Percentiles rank a stretch among this genome's conserved stretches.
These are phyloP conservation scores for Thaleichthys pacificus DNA, from an alignment of 2,797 vertebrate species.

Conservation along the genomic window DNA sequence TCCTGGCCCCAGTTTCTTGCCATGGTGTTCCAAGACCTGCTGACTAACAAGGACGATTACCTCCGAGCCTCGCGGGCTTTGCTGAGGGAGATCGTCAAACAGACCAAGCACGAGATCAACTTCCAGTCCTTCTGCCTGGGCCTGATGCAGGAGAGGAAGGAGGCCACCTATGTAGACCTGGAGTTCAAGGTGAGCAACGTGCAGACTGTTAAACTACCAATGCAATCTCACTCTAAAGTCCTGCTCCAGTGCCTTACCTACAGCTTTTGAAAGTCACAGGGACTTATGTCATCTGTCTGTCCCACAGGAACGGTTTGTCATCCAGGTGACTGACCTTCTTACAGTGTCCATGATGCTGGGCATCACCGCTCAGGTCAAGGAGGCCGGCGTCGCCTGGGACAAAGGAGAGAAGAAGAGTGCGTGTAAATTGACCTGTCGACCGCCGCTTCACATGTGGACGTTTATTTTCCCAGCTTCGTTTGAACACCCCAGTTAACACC, in stretches of 20 bases:
- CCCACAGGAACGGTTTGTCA: constrained; percentile 91
- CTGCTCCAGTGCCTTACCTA: background rate
- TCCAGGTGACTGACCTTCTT: constrained; percentile 93
- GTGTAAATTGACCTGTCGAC: constrained; percentile 28
- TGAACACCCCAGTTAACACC: background rate
- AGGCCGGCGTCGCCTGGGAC: constrained; percentile 96
- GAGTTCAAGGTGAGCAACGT: constrained; percentile 86
- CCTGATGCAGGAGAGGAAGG: constrained; percentile 97
- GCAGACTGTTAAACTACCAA: background rate
- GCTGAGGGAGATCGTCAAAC: constrained; percentile 96
- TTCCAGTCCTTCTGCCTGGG: constrained; percentile 98
- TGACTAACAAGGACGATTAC: constrained; percentile 97
- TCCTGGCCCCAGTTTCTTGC: constrained; percentile 83
- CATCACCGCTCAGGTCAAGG: constrained; percentile 97
- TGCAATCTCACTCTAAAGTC: background rate
- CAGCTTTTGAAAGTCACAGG: background rate
- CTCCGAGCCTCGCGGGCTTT: constrained; percentile 90
- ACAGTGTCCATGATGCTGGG: constrained; percentile 99
- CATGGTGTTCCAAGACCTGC: constrained; percentile 97
- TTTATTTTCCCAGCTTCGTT: background rate
- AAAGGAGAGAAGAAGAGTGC: constrained; percentile 99
- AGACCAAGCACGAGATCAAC: constrained; percentile 98
- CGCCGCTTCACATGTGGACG: background rate
- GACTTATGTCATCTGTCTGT: background rate
- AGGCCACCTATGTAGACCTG: constrained; percentile 89